Percentiles rank a stretch among this genome's conserved stretches.
Conservation (phyloP, 2,113 vertebrate species). For the Pluvianellus socialis region DNA sequence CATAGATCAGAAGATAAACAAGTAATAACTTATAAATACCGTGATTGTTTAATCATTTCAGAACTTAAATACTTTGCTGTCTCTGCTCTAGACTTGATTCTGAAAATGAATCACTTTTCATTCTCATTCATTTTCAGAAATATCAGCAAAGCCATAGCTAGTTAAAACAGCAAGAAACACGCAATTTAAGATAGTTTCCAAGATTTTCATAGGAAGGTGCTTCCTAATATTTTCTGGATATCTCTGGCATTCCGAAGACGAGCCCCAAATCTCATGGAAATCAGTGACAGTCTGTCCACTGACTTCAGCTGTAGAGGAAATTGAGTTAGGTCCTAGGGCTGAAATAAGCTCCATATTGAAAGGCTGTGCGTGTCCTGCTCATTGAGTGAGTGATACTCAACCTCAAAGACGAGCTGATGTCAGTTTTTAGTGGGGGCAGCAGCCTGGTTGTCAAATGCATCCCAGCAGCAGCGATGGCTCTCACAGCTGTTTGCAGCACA, state of each 20-base stretch:
- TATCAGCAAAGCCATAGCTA: background rate
- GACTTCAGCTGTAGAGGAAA: background rate
- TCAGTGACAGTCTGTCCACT: background rate
- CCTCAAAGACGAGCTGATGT: background rate
- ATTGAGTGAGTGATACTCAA: background rate
- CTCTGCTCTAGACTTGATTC: background rate
- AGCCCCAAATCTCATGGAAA: background rate
- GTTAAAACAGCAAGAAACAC: background rate
- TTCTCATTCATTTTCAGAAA: background rate
- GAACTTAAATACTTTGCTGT: background rate
- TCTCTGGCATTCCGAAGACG: background rate
- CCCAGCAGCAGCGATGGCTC: background rate
- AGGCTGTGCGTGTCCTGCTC: background rate
- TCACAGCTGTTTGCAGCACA: background rate
- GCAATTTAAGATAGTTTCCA: background rate
- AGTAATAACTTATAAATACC: background rate
- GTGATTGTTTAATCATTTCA: background rate
- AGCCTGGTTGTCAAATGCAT: background rate
- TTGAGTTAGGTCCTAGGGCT: background rate
- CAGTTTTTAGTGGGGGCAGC: background rate
- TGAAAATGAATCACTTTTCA: background rate
- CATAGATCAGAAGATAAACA: background rate
- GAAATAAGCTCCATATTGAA: fast-evolving
- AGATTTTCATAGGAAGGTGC: background rate
- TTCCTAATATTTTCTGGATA: background rate